Conservation (phyloP, 2,888 invertebrate species). For the Ligdia adustata region DNA sequence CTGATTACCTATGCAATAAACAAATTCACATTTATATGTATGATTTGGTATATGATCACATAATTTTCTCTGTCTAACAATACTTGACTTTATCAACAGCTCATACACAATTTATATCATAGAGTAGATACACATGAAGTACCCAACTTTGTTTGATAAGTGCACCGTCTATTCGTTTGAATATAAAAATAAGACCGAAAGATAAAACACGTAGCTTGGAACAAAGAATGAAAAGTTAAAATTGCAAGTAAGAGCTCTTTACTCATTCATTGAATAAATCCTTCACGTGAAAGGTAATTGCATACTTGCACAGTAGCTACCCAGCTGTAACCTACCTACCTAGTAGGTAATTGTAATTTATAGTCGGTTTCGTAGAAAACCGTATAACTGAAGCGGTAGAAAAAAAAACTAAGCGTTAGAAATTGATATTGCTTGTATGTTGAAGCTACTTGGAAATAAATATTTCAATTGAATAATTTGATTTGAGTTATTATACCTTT, state of each 20-base stretch:
- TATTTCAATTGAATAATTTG: no score
- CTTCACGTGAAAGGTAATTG: slow-evolving; percentile 44
- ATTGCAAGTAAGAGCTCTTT: slow-evolving; percentile 36
- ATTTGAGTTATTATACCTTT: no score
- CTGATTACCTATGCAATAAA: no score
- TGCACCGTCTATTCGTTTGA: neutral
- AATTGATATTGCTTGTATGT: slow-evolving; percentile 16
- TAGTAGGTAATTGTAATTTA: slow-evolving; percentile 59
- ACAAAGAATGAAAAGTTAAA: slow-evolving; percentile 21
- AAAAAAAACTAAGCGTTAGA: slow-evolving; percentile 38
- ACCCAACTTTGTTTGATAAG: neutral
- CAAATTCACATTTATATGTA: no score
- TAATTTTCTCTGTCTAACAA: no score
- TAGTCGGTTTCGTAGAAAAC: slow-evolving; percentile 47
- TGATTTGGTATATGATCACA: no score
- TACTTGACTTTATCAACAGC: no score
- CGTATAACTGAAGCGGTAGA: slow-evolving; percentile 47
- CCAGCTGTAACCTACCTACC: slow-evolving; percentile 30
- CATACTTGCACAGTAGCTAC: slow-evolving; percentile 43
- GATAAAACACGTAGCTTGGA: neutral
- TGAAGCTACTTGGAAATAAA: no score
- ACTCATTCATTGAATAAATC: slow-evolving; percentile 39
- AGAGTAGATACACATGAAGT: no score
- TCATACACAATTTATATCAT: no score
- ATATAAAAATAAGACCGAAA: neutral